Conservation (phyloP, 2,797 vertebrate species). For the Glyptemys insculpta region DNA sequence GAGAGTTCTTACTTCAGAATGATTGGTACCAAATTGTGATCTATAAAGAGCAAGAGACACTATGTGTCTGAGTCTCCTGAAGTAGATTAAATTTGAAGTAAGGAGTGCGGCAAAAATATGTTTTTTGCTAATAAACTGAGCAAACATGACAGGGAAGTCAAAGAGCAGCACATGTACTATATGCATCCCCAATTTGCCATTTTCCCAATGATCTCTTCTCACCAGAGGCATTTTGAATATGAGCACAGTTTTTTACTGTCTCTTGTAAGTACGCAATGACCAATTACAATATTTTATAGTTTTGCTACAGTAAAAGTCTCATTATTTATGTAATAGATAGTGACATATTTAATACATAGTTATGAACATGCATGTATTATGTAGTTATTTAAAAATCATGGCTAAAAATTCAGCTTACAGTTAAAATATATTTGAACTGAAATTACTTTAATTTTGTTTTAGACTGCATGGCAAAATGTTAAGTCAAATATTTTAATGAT, state of each 20-base stretch:
- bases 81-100: conserved; percentile 65
- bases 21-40: neutral
- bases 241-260: conserved; percentile 11
- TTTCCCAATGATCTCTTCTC: conserved; percentile 55
- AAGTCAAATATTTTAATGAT: neutral
- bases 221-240: conserved; percentile 46
- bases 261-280: neutral
- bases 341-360: neutral
- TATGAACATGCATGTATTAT: neutral
- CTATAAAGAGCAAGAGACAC: conserved; percentile 13
- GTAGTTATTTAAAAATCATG: neutral
- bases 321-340: neutral
- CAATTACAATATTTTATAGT: conserved; percentile 33
- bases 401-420: neutral
- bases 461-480: neutral
- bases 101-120: conserved; percentile 49
- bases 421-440: neutral
- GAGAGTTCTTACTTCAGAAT: conserved; percentile 14
- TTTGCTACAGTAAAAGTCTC: conserved; percentile 6
- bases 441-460: rapidly evolving
- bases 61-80: conserved; percentile 5
- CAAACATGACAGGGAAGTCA: conserved; percentile 68
- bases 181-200: conserved; percentile 39
- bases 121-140: conserved; percentile 62
- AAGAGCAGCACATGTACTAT: neutral